These are phyloP conservation scores for Calameuta idolon DNA, from an alignment of 2,888 invertebrate genomes.

Conservation along the genomic window DNA sequence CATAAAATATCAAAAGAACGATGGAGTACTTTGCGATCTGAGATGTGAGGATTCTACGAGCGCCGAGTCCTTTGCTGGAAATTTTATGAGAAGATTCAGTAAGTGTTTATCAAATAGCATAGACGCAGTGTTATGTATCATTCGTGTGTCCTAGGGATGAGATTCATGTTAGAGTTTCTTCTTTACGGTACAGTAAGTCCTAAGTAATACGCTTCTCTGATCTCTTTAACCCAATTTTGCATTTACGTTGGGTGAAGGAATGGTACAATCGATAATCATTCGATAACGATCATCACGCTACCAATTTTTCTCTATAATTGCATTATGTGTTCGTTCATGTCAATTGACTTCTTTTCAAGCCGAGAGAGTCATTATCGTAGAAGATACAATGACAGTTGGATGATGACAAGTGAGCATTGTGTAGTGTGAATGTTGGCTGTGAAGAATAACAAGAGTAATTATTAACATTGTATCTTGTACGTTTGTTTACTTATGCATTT, in stretches of 20 bases:
- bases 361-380: background rate
- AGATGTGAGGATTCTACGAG: conserved; percentile 65
- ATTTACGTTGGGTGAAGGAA: conserved; percentile 2
- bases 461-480: background rate
- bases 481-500: background rate
- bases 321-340: background rate
- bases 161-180: conserved; percentile 33
- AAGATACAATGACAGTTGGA: background rate
- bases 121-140: conserved; percentile 43
- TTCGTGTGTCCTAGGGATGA: conserved; percentile 39
- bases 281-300: background rate
- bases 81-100: conserved; percentile 88
- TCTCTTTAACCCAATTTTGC: background rate
- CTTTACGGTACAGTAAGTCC: conserved; percentile 11
- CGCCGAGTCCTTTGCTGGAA: conserved; percentile 75
- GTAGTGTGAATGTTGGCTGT: background rate
- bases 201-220: conserved; percentile 1
- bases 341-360: background rate
- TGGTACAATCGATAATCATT: background rate
- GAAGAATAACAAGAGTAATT: background rate
- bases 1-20: conserved; percentile 73
- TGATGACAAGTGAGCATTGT: background rate
- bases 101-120: conserved; percentile 73
- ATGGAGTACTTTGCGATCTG: conserved; percentile 69
- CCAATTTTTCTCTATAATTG: background rate